A percentile compares a stretch with the other conserved stretches of the same genome.
These are phyloP conservation scores for Spodoptera litura DNA, from an alignment of 1,140 invertebrate species.

Conservation along the genomic window DNA sequence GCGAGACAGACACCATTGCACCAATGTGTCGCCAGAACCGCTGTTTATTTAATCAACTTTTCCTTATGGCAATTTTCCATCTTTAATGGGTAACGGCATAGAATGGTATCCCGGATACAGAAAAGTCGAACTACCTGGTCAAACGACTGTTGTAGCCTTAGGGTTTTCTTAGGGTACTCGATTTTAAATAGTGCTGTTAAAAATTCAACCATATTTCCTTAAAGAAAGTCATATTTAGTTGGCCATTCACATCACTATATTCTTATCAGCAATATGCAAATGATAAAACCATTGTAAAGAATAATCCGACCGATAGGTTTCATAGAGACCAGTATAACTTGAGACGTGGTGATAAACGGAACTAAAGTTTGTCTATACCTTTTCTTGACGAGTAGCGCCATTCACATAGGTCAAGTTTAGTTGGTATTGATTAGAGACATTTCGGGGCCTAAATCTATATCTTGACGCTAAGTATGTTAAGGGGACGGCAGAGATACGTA, in stretches of 20 bases:
- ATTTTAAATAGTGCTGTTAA: not conserved
- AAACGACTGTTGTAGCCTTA: no score
- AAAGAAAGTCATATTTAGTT: not conserved
- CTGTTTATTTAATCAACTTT: no score
- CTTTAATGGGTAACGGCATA: no score
- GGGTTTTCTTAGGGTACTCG: no score
- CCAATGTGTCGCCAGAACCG: no score
- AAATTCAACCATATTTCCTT: not conserved
- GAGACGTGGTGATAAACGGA: not conserved
- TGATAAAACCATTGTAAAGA: slow-evolving; percentile 1
- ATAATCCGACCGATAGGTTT: not conserved
- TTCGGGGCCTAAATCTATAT: not conserved
- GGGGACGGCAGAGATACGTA: not conserved
- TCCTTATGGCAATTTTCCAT: no score
- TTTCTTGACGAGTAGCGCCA: not conserved
- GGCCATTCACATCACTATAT: not conserved
- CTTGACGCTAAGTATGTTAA: slow-evolving; percentile 2
- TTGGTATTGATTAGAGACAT: slow-evolving; percentile 11
- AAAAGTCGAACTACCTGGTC: no score
- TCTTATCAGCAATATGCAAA: slow-evolving; percentile 21
- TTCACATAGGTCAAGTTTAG: not conserved
- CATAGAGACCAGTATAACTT: not conserved
- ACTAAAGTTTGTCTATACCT: not conserved
- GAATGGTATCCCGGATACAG: no score
- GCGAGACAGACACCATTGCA: no score